Percentiles rank a stretch among this genome's conserved stretches.
These are phyloP conservation scores for Notoglanidium macrostoma DNA, from an alignment of 2,797 vertebrate genomes.

Conservation along the genomic window DNA sequence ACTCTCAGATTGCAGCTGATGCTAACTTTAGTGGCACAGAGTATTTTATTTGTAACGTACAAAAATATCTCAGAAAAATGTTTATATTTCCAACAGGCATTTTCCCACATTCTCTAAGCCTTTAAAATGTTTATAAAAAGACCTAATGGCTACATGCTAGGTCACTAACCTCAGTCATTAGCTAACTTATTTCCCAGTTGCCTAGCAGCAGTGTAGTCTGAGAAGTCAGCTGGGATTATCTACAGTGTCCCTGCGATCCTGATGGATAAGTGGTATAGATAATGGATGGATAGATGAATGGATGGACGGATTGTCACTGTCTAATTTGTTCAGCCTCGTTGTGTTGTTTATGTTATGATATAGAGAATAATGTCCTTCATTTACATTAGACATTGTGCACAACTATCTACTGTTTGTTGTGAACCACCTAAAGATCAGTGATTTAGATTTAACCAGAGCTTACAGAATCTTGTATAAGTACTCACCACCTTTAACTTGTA, in stretches of 20 bases:
- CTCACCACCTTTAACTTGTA: neutral
- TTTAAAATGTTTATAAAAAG: constrained; percentile 4
- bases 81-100: neutral
- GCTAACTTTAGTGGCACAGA: neutral
- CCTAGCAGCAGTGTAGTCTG: neutral
- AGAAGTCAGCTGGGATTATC: neutral
- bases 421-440: neutral
- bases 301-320: neutral
- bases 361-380: neutral
- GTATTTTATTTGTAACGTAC: neutral
- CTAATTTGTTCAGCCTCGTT: neutral
- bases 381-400: neutral
- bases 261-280: too few species aligned
- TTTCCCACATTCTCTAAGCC: neutral
- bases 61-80: neutral
- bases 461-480: neutral
- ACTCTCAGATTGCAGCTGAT: neutral
- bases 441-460: neutral
- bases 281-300: too few species aligned
- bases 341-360: neutral
- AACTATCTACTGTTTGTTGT: neutral
- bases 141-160: neutral
- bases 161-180: constrained; percentile 56
- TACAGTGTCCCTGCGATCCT: too few species aligned
- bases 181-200: constrained; percentile 11